These are phyloP conservation scores for Ectropis grisescens DNA, from an alignment of 1,140 invertebrate species.

Conservation along the genomic window DNA sequence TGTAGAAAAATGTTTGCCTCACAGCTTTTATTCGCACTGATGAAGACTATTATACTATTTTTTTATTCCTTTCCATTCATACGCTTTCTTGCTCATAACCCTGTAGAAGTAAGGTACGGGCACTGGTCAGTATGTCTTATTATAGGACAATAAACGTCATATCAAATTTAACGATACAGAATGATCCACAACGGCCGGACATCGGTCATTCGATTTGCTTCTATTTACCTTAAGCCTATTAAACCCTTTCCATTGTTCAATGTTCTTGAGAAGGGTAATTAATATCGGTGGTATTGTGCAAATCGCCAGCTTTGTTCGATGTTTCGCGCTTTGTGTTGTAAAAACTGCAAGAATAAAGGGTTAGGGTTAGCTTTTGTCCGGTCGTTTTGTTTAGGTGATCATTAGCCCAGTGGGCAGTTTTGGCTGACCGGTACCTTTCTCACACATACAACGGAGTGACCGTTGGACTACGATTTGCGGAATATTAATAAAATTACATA, in stretches of 20 bases:
- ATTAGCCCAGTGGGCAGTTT: slow-evolving; percentile 61
- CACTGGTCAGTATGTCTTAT: no score
- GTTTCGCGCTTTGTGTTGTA: slow-evolving; percentile 34
- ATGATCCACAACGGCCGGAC: slow-evolving; percentile 28
- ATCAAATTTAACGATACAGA: slow-evolving; percentile 33
- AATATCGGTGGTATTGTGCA: slow-evolving; percentile 56
- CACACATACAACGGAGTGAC: slow-evolving; percentile 33
- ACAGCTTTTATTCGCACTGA: no score
- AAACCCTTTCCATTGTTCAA: slow-evolving; percentile 54
- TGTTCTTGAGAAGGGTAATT: slow-evolving; percentile 57
- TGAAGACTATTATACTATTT: no score
- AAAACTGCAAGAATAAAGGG: no score
- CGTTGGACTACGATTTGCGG: slow-evolving; percentile 22
- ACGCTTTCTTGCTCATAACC: no score
- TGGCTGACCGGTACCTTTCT: slow-evolving; percentile 50
- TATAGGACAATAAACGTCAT: slow-evolving; percentile 36
- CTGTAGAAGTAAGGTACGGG: no score
- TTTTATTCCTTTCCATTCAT: no score
- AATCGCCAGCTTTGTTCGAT: slow-evolving; percentile 51
- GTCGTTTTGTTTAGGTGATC: slow-evolving; percentile 49
- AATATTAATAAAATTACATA: no score
- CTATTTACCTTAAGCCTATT: slow-evolving; percentile 66
- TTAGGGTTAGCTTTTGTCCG: slow-evolving; percentile 33
- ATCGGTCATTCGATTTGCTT: slow-evolving; percentile 49
- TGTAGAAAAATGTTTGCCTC: no score